A percentile compares a stretch with the other conserved stretches of the same genome.
These are phyloP conservation scores for Cydia splendana DNA, from an alignment of 1,140 invertebrate genomes.

Conservation along the genomic window DNA sequence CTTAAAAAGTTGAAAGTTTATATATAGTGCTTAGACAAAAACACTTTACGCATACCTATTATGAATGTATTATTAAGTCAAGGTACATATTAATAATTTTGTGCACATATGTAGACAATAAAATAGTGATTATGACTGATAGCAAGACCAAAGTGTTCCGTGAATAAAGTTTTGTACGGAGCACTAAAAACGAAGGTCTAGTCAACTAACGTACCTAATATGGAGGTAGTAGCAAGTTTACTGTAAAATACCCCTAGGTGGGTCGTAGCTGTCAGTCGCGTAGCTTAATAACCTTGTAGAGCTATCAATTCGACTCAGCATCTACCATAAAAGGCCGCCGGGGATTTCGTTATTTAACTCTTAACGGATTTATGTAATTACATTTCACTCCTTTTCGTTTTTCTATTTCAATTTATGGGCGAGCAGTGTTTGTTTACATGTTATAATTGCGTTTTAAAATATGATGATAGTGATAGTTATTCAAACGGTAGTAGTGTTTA, in stretches of 20 bases:
- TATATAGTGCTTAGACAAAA: no score
- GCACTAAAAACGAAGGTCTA: no score
- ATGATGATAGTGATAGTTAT: not conserved
- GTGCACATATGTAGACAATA: not conserved
- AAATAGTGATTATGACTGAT: no score
- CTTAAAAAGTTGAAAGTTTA: no score
- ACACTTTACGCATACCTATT: not conserved
- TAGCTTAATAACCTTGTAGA: slow-evolving; percentile 23
- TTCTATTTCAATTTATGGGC: not conserved
- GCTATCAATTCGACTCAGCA: slow-evolving; percentile 26
- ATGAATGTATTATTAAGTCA: not conserved
- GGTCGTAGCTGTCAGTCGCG: slow-evolving; percentile 22
- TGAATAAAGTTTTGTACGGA: no score
- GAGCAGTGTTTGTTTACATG: not conserved
- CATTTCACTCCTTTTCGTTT: slow-evolving; percentile 6
- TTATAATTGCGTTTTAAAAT: slow-evolving; percentile 3
- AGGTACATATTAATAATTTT: not conserved
- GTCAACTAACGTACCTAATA: not conserved
- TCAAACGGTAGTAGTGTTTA: not conserved
- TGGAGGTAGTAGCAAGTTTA: not conserved
- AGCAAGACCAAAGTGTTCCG: no score
- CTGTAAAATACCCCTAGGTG: slow-evolving; percentile 23
- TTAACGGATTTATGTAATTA: slow-evolving; percentile 28
- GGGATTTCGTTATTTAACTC: slow-evolving; percentile 27
- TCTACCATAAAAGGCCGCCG: slow-evolving; percentile 28